Percentiles rank a stretch among this genome's conserved stretches.
Evolutionary conservation across 2,113 vertebrate genomes (phyloP).

Genomic region (Chamaetylas fuelleborni): DNA sequence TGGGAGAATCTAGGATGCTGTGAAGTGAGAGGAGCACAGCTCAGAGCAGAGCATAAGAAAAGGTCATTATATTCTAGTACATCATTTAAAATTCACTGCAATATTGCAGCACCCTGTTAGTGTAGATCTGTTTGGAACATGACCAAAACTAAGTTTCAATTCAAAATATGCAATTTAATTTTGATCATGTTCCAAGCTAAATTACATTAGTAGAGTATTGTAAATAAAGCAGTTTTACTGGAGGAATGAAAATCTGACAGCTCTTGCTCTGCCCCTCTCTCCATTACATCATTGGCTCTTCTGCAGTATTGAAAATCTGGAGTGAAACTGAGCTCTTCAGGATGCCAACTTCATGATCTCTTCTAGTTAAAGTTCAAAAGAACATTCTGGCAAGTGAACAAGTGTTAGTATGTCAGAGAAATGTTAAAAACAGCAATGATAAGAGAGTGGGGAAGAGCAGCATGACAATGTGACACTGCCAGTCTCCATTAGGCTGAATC

Average conservation of each 20-base stretch:
- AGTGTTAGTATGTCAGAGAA: background rate
- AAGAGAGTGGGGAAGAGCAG: background rate
- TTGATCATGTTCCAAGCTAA: conserved; percentile 4
- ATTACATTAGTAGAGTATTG: background rate
- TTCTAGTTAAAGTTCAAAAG: background rate
- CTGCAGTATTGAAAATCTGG: background rate
- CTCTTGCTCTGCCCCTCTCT: background rate
- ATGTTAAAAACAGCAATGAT: background rate
- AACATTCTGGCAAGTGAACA: background rate
- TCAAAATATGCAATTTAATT: background rate
- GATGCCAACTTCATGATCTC: background rate
- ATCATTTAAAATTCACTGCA: background rate
- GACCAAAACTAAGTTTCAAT: background rate
- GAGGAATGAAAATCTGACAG: background rate
- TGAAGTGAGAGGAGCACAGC: background rate
- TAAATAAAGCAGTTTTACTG: background rate
- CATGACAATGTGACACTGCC: background rate
- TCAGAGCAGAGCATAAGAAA: background rate
- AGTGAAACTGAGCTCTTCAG: background rate
- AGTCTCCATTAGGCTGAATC: background rate
- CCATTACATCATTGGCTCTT: background rate
- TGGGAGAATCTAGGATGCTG: background rate
- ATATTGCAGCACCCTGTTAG: background rate
- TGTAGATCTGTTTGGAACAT: background rate
- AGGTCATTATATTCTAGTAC: background rate